Evolutionary conservation across 30 jellyfish, hydroid and myxozoan genomes (phyloP).

Genomic region (Hydractinia symbiolongicarpus): DNA sequence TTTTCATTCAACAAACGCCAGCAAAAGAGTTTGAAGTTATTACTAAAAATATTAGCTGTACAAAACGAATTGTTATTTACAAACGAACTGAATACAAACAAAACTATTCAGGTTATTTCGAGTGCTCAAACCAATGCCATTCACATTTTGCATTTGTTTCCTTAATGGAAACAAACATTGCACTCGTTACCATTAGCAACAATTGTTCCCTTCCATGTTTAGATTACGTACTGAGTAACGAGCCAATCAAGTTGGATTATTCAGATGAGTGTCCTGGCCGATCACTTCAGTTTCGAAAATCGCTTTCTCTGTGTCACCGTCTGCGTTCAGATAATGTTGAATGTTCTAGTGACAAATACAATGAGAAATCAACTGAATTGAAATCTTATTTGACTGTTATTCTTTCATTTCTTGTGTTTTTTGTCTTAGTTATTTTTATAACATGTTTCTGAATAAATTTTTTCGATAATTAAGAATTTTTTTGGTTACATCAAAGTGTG

Average conservation of each 20-base stretch:
- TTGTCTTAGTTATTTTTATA: background rate
- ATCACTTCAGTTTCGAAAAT: conserved; percentile 6
- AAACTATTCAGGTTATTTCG: background rate
- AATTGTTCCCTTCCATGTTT: background rate
- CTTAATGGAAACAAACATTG: background rate
- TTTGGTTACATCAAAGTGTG: too few species aligned
- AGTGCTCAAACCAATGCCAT: background rate
- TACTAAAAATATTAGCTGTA: conserved; percentile 10
- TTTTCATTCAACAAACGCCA: background rate
- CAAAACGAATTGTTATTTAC: background rate
- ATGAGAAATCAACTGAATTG: background rate
- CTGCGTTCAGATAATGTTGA: background rate
- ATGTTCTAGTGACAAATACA: background rate
- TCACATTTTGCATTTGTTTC: background rate
- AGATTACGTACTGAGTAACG: conserved; percentile 1
- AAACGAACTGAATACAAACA: background rate
- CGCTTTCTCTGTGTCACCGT: background rate
- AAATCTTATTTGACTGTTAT: background rate
- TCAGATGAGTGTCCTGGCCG: conserved; percentile 4
- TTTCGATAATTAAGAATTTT: background rate
- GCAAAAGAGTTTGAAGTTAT: background rate
- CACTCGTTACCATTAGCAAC: background rate
- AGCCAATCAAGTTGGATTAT: background rate
- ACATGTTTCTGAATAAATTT: background rate
- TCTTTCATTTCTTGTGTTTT: background rate